Evolutionary conservation across 2,113 vertebrate genomes (phyloP).

Genomic region (Paratilapia polleni): DNA sequence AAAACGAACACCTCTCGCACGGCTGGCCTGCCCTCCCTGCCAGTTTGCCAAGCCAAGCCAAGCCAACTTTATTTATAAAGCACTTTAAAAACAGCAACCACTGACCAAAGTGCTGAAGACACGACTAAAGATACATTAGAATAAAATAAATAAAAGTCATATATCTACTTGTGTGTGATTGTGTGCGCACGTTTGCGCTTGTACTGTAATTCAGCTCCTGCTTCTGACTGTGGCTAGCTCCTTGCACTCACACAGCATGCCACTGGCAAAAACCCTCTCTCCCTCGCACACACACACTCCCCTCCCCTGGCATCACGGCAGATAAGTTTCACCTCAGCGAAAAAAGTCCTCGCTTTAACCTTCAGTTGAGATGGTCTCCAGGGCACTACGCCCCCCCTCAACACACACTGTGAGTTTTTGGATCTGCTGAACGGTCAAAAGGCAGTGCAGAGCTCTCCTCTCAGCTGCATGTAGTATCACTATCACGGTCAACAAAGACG

Average conservation of each 20-base stretch:
- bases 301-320: slow-evolving; percentile 16
- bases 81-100: too few relatives aligned
- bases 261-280: neutral
- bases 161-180: slow-evolving; percentile 1
- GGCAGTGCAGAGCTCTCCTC: neutral
- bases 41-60: too few relatives aligned
- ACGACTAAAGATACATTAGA: too few relatives aligned
- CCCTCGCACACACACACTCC: neutral
- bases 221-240: slow-evolving; percentile 3
- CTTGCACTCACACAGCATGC: slow-evolving; percentile 1
- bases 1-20: slow-evolving; percentile 39
- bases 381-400: neutral
- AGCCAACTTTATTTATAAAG: too few relatives aligned
- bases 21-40: slow-evolving; percentile 30
- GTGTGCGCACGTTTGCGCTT: neutral
- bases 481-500: slow-evolving; percentile 8
- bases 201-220: slow-evolving; percentile 5
- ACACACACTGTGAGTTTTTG: slow-evolving; percentile 5
- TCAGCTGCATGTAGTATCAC: slow-evolving; percentile 11
- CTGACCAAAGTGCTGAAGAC: too few relatives aligned
- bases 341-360: slow-evolving; percentile 56
- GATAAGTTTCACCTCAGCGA: slow-evolving; percentile 63
- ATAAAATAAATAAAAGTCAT: too few relatives aligned
- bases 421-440: slow-evolving; percentile 38
- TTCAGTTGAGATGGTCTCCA: slow-evolving; percentile 46